These are phyloP conservation scores for Okamejei kenojei DNA, from an alignment of 2,797 vertebrate species.

Conservation along the genomic window DNA sequence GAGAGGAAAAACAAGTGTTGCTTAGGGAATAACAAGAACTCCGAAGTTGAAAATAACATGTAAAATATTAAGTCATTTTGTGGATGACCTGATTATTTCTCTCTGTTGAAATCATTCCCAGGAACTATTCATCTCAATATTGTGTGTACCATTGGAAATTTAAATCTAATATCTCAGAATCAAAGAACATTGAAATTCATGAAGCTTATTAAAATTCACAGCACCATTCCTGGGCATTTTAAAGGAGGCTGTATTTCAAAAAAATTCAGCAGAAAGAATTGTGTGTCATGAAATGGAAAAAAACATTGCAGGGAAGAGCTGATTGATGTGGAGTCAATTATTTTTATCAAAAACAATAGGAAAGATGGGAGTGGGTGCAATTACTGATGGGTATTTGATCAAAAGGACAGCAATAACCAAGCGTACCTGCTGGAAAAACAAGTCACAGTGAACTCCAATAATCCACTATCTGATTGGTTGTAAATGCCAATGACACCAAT, in stretches of 20 bases:
- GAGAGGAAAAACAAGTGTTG: not conserved
- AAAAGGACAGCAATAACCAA: not conserved
- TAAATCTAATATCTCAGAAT: slow-evolving; percentile 8
- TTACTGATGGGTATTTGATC: not conserved
- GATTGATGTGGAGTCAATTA: not conserved
- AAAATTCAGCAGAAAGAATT: not conserved
- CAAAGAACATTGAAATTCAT: not conserved
- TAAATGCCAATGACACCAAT: too few species aligned
- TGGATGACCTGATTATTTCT: not conserved
- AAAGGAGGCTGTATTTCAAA: not conserved
- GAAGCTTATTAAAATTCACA: not conserved
- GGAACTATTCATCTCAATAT: not conserved
- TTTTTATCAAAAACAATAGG: not conserved
- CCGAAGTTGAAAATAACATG: not conserved
- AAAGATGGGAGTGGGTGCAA: not conserved
- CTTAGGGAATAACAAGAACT: not conserved
- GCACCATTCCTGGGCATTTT: not conserved
- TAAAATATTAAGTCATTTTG: not conserved
- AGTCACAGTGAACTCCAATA: too few species aligned
- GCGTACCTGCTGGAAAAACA: not conserved
- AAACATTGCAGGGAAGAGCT: not conserved
- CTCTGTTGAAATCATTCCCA: not conserved
- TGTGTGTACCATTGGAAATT: not conserved
- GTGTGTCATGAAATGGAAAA: not conserved
- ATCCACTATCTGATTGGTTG: too few species aligned